Evolutionary conservation across 2,113 vertebrate species (phyloP).

Genomic region (Myiopsitta monachus): DNA sequence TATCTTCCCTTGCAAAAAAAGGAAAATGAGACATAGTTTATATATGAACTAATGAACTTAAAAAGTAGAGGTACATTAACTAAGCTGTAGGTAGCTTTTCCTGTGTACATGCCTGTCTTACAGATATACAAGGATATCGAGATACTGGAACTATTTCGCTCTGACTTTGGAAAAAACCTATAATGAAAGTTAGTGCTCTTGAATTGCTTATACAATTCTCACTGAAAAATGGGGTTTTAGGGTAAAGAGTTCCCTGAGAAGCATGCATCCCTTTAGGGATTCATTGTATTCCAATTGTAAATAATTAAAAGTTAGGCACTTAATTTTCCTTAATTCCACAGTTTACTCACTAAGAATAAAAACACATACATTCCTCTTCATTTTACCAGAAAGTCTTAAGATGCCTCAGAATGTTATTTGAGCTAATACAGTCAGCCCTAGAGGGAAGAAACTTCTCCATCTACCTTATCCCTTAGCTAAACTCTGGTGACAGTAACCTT

Average conservation of each 20-base stretch:
- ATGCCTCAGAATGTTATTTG: neutral
- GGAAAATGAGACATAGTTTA: neutral
- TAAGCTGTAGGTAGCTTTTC: neutral
- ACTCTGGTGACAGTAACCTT: neutral
- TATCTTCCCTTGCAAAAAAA: neutral
- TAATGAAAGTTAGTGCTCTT: neutral
- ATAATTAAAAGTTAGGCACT: neutral
- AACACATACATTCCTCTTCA: neutral
- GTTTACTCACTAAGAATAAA: neutral
- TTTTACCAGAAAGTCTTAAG: neutral
- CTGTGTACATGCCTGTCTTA: neutral
- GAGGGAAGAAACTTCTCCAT: neutral
- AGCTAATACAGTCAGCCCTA: neutral
- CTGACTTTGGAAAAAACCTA: neutral
- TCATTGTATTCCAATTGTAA: neutral
- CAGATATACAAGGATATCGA: neutral
- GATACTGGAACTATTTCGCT: neutral
- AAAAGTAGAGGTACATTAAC: neutral
- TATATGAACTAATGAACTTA: neutral
- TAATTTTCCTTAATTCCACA: neutral
- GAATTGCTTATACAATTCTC: neutral
- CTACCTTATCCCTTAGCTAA: neutral
- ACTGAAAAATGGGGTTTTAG: neutral
- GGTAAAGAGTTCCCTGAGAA: neutral
- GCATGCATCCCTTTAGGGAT: neutral